These are phyloP conservation scores for Hemicentrotus pulcherrimus DNA, from an alignment of 35 echinoderm and acorn worm genomes.

Conservation along the genomic window DNA sequence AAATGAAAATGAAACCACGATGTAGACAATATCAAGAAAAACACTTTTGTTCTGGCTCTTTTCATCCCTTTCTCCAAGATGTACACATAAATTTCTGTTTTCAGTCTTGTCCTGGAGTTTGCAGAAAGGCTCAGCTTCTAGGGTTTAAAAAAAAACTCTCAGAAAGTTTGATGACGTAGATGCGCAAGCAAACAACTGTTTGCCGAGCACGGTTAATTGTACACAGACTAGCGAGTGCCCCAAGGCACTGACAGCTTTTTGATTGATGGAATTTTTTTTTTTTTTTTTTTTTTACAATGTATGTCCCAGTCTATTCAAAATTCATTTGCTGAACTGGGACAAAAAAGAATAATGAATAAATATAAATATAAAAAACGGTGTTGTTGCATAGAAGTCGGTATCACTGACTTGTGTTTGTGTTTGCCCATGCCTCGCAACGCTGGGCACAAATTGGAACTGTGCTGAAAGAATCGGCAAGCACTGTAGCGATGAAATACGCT, in stretches of 20 bases:
- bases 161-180: conserved; percentile 3
- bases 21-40: neutral
- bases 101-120: neutral
- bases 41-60: neutral
- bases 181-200: neutral
- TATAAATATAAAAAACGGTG: neutral
- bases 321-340: neutral
- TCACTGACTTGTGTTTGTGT: neutral
- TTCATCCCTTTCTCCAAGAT: neutral
- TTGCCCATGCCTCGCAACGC: neutral
- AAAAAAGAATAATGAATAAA: neutral
- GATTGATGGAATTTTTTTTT: neutral
- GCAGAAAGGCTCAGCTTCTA: neutral
- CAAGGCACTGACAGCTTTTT: neutral
- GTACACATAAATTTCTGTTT: neutral
- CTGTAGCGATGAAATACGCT: neutral
- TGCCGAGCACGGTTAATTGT: neutral
- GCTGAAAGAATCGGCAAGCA: neutral
- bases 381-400: neutral
- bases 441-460: neutral
- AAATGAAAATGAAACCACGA: neutral
- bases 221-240: neutral
- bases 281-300: too few species aligned
- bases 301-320: neutral
- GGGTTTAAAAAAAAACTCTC: neutral